Base-by-base conservation (phyloP, 1,140 invertebrate species). In the Oryctes rhinoceros region DNA sequence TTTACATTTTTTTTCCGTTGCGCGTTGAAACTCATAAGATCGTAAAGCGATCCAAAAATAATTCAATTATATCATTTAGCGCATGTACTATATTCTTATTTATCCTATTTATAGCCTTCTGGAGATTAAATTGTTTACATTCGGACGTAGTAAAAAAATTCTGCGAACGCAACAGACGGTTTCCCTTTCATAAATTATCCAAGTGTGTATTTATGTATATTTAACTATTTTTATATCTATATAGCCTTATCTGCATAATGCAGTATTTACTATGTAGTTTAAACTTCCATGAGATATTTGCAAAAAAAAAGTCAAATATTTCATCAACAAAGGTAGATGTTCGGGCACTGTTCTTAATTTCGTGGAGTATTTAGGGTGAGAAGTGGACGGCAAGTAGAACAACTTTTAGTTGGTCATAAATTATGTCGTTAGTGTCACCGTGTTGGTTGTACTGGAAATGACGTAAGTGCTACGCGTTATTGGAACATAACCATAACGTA, bases 91-190 rank as follows among this genome's bases (percentile, higher is more conserved):
- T n/a, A 6, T 59, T 59, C 53, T 59, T 59, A 59, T 59, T 59
- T 59, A 59, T 15, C 18, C 53, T 59, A 59, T 59, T 59, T 18
- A 59, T 59, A 59, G 53, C 53, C 1, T 59, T 59, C 13, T 59
- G n/a, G 53, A 59, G 53, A 59, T 59, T 59, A 59, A 18, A 59
- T 59, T 59, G 53, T 59, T 59, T 59, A 59, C 53, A 59, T 59
- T 59, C 6, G 15, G 53, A 18, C 53, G 53, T 18, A 59, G 53
- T 59, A 44, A 44, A 18, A 53, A 59, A 59, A 59, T 59, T 6
- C 53, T 15, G 15, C 15, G 53, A 18, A 59, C n/a, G 6, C n/a
- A 7, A 59, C 49, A 18, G 11, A 53, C 49, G 0, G 39, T 53
- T 53, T 15, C 49, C 4, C n/a, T 15, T 53, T 15, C 49, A 53